Evolutionary conservation across 2,113 vertebrate species (phyloP).

Genomic region (Corythaeola cristata): DNA sequence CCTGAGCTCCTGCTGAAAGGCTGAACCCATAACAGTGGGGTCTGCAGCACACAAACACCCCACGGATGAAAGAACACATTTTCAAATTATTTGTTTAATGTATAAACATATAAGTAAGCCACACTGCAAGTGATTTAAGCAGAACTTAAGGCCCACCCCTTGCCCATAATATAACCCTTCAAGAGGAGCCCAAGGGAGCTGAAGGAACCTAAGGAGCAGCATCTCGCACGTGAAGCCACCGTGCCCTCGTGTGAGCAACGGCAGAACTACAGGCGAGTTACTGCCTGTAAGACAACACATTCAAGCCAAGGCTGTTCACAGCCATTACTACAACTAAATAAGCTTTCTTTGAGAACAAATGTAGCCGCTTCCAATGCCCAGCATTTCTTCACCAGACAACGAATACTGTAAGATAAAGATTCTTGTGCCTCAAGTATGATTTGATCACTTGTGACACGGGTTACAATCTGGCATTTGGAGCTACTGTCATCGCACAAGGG

Average conservation of each 20-base stretch:
- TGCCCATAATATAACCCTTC: no score
- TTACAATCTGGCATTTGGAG: not conserved
- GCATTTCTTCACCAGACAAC: not conserved
- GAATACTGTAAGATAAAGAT: not conserved
- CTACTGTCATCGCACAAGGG: not conserved
- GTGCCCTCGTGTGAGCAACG: conserved; percentile 64
- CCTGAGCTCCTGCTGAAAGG: not conserved
- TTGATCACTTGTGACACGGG: not conserved
- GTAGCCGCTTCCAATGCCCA: not conserved
- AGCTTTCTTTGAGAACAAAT: not conserved
- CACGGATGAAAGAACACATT: not conserved
- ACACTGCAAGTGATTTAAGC: not conserved
- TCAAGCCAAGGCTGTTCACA: not conserved
- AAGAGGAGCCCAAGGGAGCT: not conserved
- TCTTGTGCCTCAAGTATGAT: not conserved
- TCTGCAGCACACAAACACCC: not conserved
- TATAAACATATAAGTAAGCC: not conserved
- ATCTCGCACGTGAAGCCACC: not conserved
- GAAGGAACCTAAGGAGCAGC: not conserved
- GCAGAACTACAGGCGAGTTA: not conserved
- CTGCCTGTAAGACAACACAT: not conserved
- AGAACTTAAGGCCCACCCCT: not conserved
- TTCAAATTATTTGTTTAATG: not conserved
- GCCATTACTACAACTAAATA: not conserved
- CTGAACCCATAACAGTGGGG: not conserved